Evolutionary conservation across 2,797 vertebrate genomes (phyloP), one percentile per base, ranked within the genome.

Genomic region (Propithecus deckenii): DNA sequence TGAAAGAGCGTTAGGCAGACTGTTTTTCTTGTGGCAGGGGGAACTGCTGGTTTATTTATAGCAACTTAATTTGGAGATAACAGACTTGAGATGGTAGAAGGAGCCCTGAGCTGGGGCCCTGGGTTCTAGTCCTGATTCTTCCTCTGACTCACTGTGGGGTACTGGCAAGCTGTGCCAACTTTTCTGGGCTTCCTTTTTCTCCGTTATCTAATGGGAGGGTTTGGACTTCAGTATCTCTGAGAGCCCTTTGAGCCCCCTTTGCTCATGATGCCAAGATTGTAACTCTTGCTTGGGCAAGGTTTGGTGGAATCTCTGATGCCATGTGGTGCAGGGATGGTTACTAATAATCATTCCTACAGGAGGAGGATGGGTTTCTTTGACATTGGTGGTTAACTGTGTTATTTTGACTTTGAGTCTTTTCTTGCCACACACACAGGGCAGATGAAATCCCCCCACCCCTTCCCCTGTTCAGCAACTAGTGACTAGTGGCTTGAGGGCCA

Each of bases 91-190:
- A 52, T 89, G n/a, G 55, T 85, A 0, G 25, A 38, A 76, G 30
- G 59, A 78, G 41, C 67, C 67, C 17, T 65, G 41, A 67, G 30
- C 76, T 96, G 20, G 25, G 95, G 74, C 52, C 10, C 74, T 50
- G 75, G 55, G 41, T 85, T 96, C 67, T 91, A 43, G 72, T 74
- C 28, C 30, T 89, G 35, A 83, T 74, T 94, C 43, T 95, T 89
- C 50, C 61, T 92, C 61, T 57, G 4, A 38, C 30, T 89, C 4
- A 2, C 74, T 78, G 2, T 9, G 13, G 91, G 30, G 50, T 78
- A 52, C 52, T 57, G 50, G 38, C 57, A 69, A 50, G 35, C 22
- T 38, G 0, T 92, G 50, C 63, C 32, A 43, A 32, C 79, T 76
- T 74, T 72, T 61, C 46, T 86, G 32, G 52, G 38, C 52, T 50